Evolutionary conservation across 37 sponge, comb jelly and placozoan species (phyloP).

Genomic region (Bolinopsis microptera): DNA sequence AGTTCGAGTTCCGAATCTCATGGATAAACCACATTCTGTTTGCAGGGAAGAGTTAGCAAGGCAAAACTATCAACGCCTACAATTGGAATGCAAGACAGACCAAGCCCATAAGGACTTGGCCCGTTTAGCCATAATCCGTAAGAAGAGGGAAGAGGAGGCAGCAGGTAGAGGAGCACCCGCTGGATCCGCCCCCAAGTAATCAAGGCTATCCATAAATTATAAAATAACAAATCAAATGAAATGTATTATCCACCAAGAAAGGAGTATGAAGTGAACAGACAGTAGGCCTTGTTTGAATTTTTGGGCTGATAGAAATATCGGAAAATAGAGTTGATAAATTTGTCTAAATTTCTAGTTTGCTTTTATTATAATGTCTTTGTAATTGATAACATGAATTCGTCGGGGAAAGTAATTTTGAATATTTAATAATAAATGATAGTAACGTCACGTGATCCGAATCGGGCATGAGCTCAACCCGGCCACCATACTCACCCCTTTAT

Average conservation of each 20-base stretch:
- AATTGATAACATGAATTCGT: no score
- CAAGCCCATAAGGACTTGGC: slow-evolving; percentile 93
- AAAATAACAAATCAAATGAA: not conserved
- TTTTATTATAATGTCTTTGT: not conserved
- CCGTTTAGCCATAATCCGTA: slow-evolving; percentile 84
- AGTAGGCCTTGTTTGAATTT: not conserved
- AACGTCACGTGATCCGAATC: no score
- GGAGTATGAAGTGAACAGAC: not conserved
- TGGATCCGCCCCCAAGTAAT: slow-evolving; percentile 23
- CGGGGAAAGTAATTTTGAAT: no score
- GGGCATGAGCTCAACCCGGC: no score
- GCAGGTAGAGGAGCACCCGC: slow-evolving; percentile 43
- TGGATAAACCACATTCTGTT: no score
- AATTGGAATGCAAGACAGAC: slow-evolving; percentile 87
- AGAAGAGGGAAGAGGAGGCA: slow-evolving; percentile 84
- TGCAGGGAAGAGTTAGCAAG: slow-evolving; percentile 82
- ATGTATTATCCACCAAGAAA: not conserved
- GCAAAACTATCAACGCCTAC: slow-evolving; percentile 74
- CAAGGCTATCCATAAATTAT: not conserved
- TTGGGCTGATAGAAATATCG: no score
- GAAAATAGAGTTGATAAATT: not conserved
- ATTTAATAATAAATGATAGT: no score
- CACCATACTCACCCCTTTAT: no score
- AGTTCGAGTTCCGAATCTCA: no score
- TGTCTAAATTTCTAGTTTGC: not conserved